A percentile compares a stretch with the other conserved stretches of the same genome.
Evolutionary conservation across 2,888 invertebrate species (phyloP).

Genomic region (Myopa testacea): DNA sequence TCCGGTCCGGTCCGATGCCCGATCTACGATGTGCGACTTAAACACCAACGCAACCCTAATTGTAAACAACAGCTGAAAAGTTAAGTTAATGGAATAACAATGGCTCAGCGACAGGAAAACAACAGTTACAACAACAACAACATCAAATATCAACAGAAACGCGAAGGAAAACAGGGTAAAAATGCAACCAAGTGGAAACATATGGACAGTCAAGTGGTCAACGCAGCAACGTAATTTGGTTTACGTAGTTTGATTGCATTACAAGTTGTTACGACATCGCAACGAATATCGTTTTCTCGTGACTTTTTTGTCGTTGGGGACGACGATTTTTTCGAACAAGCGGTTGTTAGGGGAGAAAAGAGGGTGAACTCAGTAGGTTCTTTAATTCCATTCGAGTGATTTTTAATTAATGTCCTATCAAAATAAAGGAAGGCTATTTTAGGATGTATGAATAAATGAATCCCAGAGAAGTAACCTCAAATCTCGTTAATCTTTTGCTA

Average conservation of each 20-base stretch:
- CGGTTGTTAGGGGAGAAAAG: too few species aligned
- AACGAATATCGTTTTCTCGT: background rate
- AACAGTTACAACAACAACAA: background rate
- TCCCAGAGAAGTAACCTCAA: too few species aligned
- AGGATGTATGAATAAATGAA: too few species aligned
- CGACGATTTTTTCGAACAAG: background rate
- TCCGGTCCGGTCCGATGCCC: background rate
- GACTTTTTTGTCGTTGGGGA: background rate
- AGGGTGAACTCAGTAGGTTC: too few species aligned
- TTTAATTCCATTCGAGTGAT: too few species aligned
- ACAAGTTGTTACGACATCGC: constrained; percentile 29
- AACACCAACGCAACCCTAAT: constrained; percentile 49
- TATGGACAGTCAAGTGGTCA: constrained; percentile 37
- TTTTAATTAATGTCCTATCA: too few species aligned
- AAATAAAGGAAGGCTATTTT: too few species aligned
- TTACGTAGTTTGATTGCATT: constrained; percentile 38
- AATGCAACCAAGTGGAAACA: constrained; percentile 42
- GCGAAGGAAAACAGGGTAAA: background rate
- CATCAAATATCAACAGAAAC: background rate
- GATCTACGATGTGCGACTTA: background rate
- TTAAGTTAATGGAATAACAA: constrained; percentile 50
- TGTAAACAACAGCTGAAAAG: constrained; percentile 51
- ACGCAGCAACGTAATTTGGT: constrained; percentile 36
- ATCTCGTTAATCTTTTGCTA: too few species aligned
- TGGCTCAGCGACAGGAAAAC: constrained; percentile 34